Percentiles rank a stretch among this genome's conserved stretches.
Conservation (phyloP, 2,888 invertebrate species). For the Leuctra nigra region DNA sequence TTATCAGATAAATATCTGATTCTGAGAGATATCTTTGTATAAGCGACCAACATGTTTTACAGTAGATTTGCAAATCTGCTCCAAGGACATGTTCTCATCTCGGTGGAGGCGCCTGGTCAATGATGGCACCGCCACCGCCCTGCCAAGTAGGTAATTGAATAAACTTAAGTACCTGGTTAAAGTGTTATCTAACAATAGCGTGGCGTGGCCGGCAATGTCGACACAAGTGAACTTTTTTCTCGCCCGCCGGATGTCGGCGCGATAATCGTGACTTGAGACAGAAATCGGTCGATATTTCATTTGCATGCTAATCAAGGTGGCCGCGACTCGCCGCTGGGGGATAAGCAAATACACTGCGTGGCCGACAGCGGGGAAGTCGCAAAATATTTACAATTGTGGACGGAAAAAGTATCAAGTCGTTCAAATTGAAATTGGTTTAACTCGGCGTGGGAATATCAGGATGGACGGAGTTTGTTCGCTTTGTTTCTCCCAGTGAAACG, state of each 20-base stretch:
- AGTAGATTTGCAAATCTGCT: no score
- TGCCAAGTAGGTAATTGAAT: background rate
- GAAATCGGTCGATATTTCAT: slow-evolving; percentile 6
- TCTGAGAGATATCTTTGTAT: no score
- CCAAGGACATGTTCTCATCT: no score
- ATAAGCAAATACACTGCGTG: background rate
- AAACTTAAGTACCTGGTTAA: slow-evolving; percentile 1
- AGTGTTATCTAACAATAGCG: no score
- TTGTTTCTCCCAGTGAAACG: no score
- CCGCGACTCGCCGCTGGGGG: background rate
- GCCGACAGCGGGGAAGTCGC: background rate
- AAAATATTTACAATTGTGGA: background rate
- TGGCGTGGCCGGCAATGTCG: background rate
- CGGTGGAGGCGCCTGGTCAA: background rate
- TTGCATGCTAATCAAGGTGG: slow-evolving; percentile 11
- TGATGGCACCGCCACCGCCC: background rate
- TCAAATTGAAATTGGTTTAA: no score
- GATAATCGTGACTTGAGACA: slow-evolving; percentile 1
- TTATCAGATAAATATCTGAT: no score
- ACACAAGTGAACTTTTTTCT: background rate
- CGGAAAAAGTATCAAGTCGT: no score
- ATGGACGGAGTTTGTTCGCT: no score
- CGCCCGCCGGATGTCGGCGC: background rate
- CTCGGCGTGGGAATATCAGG: no score
- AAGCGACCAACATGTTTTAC: no score